Evolutionary conservation across 2,888 invertebrate genomes (phyloP), one percentile per base, ranked within the genome.

Genomic region (Pandemis corylana): DNA sequence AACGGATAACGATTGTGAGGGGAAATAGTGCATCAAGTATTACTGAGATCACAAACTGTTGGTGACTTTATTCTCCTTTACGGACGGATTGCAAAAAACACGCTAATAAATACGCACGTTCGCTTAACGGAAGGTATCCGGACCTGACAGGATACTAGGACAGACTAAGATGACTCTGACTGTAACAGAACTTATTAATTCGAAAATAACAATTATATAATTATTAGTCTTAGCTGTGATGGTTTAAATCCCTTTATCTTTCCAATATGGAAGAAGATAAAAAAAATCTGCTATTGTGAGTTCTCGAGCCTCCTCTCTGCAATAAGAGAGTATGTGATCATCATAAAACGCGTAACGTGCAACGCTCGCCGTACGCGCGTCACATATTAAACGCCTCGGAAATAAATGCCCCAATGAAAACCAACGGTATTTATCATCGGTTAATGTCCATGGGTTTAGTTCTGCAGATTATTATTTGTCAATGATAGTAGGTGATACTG

Each of bases 281-380:
- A 53, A 15, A 15, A 53, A 7, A n/a, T 59, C 59, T 12, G 28
- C 12, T 20, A 9, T 5, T 28, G 59, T 56, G 46, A 51, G 59
- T 69, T 71, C 75, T 66, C 20, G 63, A n/a, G 42, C 44, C 12
- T 59, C 0, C 53, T 75, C 75, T 71, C 62, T 71, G 53, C 12
- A 62, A 41, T 67, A 63, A 66, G 71, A 67, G 61, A 75, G 75
- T 70, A 70, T 72, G 76, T 76, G 76, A 76, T 76, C 76, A 76
- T 69, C 76, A 73, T 76, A 76, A 76, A 76, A 76, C 65, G 69
- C 70, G 68, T 72, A 76, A 61, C 68, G 72, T 76, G 68, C 72
- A 72, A 49, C 65, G 66, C 72, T 64, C 61, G 65, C 72, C 65
- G 65, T 73, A 76, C 73, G 73, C 70, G 73, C 73, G 68, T 72